Conservation (phyloP, 1,140 invertebrate genomes). For the Drosophila truncata region DNA sequence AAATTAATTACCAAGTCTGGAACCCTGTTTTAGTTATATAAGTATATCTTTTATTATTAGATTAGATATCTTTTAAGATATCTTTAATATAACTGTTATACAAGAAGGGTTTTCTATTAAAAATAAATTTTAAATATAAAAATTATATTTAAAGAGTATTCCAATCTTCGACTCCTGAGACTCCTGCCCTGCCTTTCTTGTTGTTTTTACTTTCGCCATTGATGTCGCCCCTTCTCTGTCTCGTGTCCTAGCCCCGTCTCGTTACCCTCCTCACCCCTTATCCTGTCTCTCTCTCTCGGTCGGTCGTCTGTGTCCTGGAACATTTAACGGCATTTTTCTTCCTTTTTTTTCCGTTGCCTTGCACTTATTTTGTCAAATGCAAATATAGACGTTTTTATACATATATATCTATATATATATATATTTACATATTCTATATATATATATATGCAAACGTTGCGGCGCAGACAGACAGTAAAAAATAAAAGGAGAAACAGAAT, state of each 20-base stretch:
- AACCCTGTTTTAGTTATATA: too few relatives aligned
- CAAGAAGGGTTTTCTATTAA: too few relatives aligned
- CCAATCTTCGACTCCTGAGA: background rate
- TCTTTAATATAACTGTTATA: background rate
- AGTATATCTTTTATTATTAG: too few relatives aligned
- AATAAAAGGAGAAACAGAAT: constrained; percentile 20
- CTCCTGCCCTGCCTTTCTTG: constrained; percentile 18
- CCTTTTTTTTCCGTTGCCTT: constrained; percentile 48
- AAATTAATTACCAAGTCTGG: too few relatives aligned
- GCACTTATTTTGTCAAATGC: constrained; percentile 83
- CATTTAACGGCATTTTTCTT: constrained; percentile 48
- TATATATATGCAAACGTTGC: constrained; percentile 26
- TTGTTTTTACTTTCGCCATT: constrained; percentile 55
- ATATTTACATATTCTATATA: constrained; percentile 40
- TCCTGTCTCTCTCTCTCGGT: background rate
- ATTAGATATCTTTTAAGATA: too few relatives aligned
- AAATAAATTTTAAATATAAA: background rate
- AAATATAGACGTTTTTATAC: constrained; percentile 76
- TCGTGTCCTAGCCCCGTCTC: constrained; percentile 14
- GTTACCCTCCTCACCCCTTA: background rate
- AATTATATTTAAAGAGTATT: background rate
- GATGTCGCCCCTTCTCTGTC: constrained; percentile 13
- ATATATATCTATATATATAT: constrained; percentile 37
- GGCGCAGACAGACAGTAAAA: constrained; percentile 52
- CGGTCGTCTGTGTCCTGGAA: constrained; percentile 50